Evolutionary conservation across 2,113 vertebrate genomes (phyloP).

Genomic region (Nycticorax nycticorax): DNA sequence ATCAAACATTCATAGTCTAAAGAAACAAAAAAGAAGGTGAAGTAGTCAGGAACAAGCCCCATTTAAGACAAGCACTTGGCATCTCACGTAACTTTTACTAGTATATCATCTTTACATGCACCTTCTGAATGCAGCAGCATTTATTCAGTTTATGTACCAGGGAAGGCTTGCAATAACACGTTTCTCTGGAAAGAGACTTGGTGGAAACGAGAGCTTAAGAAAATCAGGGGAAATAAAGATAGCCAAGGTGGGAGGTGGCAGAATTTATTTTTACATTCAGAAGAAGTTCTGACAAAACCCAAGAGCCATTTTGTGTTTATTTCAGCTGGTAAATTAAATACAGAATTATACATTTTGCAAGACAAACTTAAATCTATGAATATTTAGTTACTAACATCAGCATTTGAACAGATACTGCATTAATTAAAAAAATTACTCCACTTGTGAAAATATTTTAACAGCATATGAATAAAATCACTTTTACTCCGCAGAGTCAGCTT

Average conservation of each 20-base stretch:
- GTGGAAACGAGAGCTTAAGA: not conserved
- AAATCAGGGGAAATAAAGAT: not conserved
- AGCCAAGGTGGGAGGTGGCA: not conserved
- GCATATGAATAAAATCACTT: not conserved
- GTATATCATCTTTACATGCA: fast-evolving
- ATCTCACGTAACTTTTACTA: not conserved
- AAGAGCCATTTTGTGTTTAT: not conserved
- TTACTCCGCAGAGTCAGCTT: not conserved
- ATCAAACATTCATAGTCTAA: fast-evolving
- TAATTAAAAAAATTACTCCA: not conserved
- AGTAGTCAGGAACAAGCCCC: not conserved
- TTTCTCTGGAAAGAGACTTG: not conserved
- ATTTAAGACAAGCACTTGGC: not conserved
- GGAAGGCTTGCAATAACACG: not conserved
- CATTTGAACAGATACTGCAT: not conserved
- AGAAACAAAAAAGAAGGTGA: not conserved
- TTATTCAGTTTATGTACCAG: not conserved
- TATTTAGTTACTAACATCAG: not conserved
- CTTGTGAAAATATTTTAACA: not conserved
- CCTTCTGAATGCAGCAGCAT: not conserved
- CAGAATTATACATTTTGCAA: not conserved
- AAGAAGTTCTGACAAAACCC: not conserved
- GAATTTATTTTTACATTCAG: not conserved
- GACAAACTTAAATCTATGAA: not conserved
- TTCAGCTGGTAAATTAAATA: not conserved